Percentiles rank a stretch among this genome's conserved stretches.
Evolutionary conservation across 2,888 invertebrate species (phyloP).

Genomic region (Pseudococcus viburni): DNA sequence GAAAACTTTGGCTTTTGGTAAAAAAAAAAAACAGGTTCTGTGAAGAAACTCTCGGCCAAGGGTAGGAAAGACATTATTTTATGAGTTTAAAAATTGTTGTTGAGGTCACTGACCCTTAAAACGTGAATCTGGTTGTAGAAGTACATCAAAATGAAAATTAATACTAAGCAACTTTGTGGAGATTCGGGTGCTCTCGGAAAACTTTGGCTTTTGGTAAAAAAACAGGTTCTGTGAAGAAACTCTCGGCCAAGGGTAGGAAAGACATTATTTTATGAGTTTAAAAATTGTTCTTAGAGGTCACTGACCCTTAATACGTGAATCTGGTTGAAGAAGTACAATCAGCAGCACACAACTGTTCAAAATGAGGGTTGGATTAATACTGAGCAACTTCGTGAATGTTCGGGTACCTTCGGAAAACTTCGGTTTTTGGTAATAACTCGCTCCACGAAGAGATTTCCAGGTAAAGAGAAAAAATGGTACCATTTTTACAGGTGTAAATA

Average conservation of each 20-base stretch:
- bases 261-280: too few relatives aligned
- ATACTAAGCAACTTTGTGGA: background rate
- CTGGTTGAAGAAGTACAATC: too few relatives aligned
- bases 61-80: too few relatives aligned
- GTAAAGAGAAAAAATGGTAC: background rate
- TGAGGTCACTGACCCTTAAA: too few relatives aligned
- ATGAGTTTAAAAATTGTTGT: too few relatives aligned
- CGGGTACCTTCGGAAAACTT: background rate
- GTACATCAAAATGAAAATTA: too few relatives aligned
- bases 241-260: too few relatives aligned
- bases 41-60: background rate
- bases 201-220: background rate
- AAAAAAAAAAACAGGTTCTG: background rate
- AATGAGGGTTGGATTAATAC: background rate
- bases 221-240: background rate
- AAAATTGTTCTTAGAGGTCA: too few relatives aligned
- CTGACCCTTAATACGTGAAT: too few relatives aligned
- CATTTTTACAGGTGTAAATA: too few relatives aligned
- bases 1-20: background rate
- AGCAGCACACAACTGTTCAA: background rate
- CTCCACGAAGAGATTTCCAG: background rate
- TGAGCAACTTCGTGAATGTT: background rate
- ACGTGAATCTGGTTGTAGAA: too few relatives aligned
- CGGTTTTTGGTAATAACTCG: background rate
- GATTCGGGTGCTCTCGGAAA: background rate